Evolutionary conservation across 35 echinoderm and acorn worm genomes (phyloP).

Genomic region (Nesometra sesokonis): DNA sequence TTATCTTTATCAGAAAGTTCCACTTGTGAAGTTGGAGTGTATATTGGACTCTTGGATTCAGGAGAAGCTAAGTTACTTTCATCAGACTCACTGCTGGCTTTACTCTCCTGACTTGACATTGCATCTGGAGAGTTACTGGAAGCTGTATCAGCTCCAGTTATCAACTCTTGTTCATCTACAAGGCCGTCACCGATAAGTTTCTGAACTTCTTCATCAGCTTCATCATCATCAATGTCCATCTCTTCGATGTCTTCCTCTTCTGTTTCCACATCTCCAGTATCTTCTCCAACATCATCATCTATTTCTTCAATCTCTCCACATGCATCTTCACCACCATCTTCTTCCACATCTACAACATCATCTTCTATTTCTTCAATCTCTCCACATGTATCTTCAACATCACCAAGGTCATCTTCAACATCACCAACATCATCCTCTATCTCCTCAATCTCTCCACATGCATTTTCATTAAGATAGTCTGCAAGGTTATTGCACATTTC

Average conservation of each 20-base stretch:
- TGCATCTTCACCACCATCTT: conserved; percentile 50
- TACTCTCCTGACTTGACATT: not conserved
- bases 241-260: conserved; percentile 38
- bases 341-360: conserved; percentile 13
- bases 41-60: not conserved
- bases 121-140: not conserved
- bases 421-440: conserved; percentile 25
- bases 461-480: conserved; percentile 64
- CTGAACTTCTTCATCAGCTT: conserved; percentile 9
- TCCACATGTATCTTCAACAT: conserved; percentile 32
- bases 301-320: conserved; percentile 51
- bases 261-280: conserved; percentile 34
- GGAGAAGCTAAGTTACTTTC: not conserved
- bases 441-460: conserved; percentile 47
- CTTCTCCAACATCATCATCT: conserved; percentile 13
- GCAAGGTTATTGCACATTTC: conserved; percentile 83
- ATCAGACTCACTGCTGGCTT: not conserved
- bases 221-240: conserved; percentile 30
- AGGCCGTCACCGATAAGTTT: conserved; percentile 10
- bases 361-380: conserved; percentile 56
- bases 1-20: not conserved
- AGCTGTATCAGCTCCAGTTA: not conserved
- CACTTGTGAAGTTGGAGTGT: not conserved
- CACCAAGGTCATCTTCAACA: conserved; percentile 34
- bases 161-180: not conserved